Conservation (phyloP, 2,888 invertebrate species). For the Heliconius ismenius region DNA sequence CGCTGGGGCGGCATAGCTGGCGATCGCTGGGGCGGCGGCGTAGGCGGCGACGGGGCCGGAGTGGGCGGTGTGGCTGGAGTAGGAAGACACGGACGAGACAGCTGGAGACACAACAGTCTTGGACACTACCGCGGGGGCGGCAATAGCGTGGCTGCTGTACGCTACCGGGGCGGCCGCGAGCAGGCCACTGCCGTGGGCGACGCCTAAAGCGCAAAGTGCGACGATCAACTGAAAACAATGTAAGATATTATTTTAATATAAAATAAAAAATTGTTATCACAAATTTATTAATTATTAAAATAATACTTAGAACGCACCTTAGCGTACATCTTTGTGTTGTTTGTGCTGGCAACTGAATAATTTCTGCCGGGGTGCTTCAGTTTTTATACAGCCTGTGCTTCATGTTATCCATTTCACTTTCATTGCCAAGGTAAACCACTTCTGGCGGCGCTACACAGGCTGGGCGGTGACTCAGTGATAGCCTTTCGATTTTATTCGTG, state of each 20-base stretch:
- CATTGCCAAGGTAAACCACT: conserved; percentile 77
- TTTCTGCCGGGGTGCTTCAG: conserved; percentile 69
- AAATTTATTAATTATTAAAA: conserved; percentile 1
- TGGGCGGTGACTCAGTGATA: conserved; percentile 73
- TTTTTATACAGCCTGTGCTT: conserved; percentile 73
- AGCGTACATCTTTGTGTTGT: conserved; percentile 78
- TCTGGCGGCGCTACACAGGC: conserved; percentile 53
- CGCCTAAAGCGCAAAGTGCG: conserved; percentile 82
- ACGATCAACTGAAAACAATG: conserved; percentile 72
- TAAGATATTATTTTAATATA: conserved; percentile 17
- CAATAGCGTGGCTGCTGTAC: conserved; percentile 71
- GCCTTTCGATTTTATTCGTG: conserved; percentile 64
- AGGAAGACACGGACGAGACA: conserved; percentile 58
- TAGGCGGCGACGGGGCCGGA: conserved; percentile 51
- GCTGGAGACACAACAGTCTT: conserved; percentile 68
- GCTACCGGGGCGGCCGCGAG: conserved; percentile 72
- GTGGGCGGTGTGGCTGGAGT: conserved; percentile 55
- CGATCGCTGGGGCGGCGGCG: conserved; percentile 50
- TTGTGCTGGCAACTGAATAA: conserved; percentile 80
- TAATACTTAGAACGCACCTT: conserved; percentile 63
- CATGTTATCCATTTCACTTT: conserved; percentile 72
- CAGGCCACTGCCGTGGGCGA: conserved; percentile 81
- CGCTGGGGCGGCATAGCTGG: conserved; percentile 53
- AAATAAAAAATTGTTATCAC: background rate
- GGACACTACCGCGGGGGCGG: conserved; percentile 67